A percentile compares a stretch with the other conserved stretches of the same genome.
Evolutionary conservation across 2,888 invertebrate species (phyloP).

Genomic region (Drosophila meridionalis): DNA sequence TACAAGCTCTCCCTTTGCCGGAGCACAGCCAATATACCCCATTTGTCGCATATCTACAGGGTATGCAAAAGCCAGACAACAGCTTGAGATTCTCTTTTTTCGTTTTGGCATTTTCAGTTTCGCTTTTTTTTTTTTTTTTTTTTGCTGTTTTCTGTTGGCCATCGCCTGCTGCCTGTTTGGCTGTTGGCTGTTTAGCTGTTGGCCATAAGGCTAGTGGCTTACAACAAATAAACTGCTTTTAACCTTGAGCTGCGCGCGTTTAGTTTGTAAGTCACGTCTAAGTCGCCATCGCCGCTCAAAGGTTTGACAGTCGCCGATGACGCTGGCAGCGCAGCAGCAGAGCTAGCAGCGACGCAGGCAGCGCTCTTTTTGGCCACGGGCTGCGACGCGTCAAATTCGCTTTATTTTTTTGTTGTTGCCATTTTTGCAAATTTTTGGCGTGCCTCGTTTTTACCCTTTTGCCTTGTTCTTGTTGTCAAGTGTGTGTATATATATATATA

Average conservation of each 20-base stretch:
- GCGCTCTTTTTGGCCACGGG: conserved; percentile 46
- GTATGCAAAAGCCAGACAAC: conserved; percentile 43
- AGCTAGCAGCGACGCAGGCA: conserved; percentile 10
- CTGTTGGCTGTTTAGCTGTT: conserved; percentile 43
- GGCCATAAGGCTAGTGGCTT: conserved; percentile 41
- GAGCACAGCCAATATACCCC: background rate
- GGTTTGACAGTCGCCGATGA: conserved; percentile 55
- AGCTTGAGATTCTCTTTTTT: conserved; percentile 70
- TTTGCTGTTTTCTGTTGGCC: conserved; percentile 36
- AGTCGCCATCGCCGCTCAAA: conserved; percentile 71
- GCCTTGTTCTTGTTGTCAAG: conserved; percentile 69
- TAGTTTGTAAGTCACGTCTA: conserved; percentile 84
- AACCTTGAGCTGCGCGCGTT: conserved; percentile 82
- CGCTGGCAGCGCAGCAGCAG: conserved; percentile 38
- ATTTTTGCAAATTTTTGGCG: conserved; percentile 77
- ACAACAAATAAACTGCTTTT: conserved; percentile 78
- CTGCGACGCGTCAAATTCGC: conserved; percentile 38
- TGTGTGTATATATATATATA: conserved; percentile 27
- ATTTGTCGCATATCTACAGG: background rate
- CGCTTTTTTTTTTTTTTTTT: conserved; percentile 49
- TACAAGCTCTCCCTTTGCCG: too few species aligned
- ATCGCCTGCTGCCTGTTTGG: conserved; percentile 26
- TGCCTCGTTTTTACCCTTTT: conserved; percentile 75
- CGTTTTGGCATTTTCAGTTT: conserved; percentile 14
- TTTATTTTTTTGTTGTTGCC: conserved; percentile 62